A percentile compares a stretch with the other conserved stretches of the same genome.
Evolutionary conservation across 2,888 invertebrate species (phyloP).

Genomic region (Allygus modestus): DNA sequence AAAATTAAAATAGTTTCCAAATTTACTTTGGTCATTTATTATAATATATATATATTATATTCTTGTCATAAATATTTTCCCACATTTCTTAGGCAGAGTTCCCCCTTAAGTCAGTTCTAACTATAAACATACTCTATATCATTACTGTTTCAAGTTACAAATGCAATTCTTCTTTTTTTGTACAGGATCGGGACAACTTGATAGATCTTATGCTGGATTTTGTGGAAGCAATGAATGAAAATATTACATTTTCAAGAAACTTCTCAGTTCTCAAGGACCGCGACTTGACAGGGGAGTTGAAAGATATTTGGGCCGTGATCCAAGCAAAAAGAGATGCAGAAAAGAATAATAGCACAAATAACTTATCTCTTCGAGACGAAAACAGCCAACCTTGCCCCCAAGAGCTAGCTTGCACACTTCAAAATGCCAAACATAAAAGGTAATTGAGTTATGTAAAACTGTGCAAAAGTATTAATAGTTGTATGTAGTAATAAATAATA

Average conservation of each 20-base stretch:
- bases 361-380: conserved; percentile 53
- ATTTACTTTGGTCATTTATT: too few relatives aligned
- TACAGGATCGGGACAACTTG: conserved; percentile 81
- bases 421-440: conserved; percentile 51
- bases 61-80: too few relatives aligned
- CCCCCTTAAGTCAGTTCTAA: too few relatives aligned
- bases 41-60: too few relatives aligned
- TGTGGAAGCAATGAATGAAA: conserved; percentile 85
- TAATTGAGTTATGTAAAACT: not conserved
- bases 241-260: conserved; percentile 78
- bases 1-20: too few relatives aligned
- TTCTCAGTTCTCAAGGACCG: conserved; percentile 81
- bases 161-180: conserved; percentile 63
- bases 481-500: too few relatives aligned
- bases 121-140: too few relatives aligned
- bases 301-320: conserved; percentile 86
- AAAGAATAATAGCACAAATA: conserved; percentile 52
- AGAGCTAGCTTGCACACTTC: not conserved
- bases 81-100: too few relatives aligned
- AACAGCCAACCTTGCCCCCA: conserved; percentile 59
- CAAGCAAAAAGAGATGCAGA: conserved; percentile 80
- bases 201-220: conserved; percentile 84
- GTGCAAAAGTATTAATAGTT: too few relatives aligned
- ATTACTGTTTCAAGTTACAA: too few relatives aligned
- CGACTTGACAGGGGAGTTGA: conserved; percentile 84